A percentile compares a stretch with the other conserved stretches of the same genome.
Conservation (phyloP, 2,888 invertebrate species). For the Chalcosyrphus nemorum region DNA sequence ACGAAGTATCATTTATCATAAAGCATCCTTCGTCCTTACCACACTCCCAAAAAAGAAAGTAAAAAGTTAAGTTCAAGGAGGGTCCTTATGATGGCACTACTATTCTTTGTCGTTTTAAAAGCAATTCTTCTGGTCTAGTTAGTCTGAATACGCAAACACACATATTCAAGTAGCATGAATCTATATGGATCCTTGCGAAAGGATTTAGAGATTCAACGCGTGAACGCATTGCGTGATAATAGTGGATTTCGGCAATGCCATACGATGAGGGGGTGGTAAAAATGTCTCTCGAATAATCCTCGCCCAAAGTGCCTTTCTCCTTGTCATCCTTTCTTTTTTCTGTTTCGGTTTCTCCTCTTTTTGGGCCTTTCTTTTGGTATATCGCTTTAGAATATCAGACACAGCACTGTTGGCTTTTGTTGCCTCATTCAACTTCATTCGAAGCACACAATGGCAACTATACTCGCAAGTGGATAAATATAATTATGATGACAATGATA, state of each 20-base stretch:
- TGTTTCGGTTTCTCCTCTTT: not conserved
- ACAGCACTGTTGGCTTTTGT: conserved; percentile 9
- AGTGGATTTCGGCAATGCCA: not conserved
- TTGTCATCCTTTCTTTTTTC: not conserved
- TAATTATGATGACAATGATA: conserved; percentile 36
- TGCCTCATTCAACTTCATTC: conserved; percentile 1
- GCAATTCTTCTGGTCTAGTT: conserved; percentile 43
- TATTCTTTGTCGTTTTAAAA: conserved; percentile 26
- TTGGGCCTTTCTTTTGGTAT: not conserved
- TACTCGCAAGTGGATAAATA: conserved; percentile 58
- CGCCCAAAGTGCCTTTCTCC: conserved; percentile 5
- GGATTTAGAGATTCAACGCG: conserved; percentile 19
- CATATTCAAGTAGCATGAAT: not conserved
- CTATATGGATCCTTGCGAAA: not conserved
- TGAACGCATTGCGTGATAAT: conserved; percentile 32
- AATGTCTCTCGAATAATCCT: not conserved
- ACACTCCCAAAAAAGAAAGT: not conserved
- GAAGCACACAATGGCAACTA: conserved; percentile 39
- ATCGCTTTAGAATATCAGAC: not conserved
- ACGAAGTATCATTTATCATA: conserved; percentile 67
- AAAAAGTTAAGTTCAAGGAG: conserved; percentile 33
- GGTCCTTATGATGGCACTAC: conserved; percentile 12
- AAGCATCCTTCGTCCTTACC: conserved; percentile 9
- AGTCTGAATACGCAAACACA: conserved; percentile 6
- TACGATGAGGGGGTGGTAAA: not conserved